A percentile compares a stretch with the other conserved stretches of the same genome.
Evolutionary conservation across 2,113 vertebrate genomes (phyloP).

Genomic region (Pluvialis apricaria): DNA sequence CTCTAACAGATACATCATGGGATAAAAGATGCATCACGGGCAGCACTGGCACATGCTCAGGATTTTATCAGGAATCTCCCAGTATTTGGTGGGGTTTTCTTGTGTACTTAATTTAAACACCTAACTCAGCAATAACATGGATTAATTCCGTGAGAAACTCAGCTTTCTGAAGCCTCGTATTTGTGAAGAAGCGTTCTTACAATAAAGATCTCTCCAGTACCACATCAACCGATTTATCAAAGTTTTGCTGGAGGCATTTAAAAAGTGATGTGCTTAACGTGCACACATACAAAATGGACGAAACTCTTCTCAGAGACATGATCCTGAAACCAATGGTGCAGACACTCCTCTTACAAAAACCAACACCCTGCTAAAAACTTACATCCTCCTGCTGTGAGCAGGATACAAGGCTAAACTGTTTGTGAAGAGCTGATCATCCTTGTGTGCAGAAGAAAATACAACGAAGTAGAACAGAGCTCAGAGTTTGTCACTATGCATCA

Average conservation of each 20-base stretch:
- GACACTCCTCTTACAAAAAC: neutral
- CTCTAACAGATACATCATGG: neutral
- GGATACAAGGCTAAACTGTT: neutral
- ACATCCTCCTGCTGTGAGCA: neutral
- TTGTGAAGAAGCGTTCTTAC: neutral
- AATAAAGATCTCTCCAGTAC: neutral
- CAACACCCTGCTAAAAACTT: neutral
- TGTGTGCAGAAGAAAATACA: neutral
- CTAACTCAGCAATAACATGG: neutral
- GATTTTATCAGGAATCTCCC: neutral
- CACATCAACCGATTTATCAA: fast-evolving
- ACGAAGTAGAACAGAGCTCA: neutral
- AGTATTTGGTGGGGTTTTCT: neutral
- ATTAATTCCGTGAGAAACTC: neutral
- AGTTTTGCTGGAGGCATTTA: neutral
- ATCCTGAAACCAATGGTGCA: neutral
- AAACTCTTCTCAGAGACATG: neutral
- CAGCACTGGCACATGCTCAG: neutral
- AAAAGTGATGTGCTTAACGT: neutral
- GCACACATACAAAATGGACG: neutral
- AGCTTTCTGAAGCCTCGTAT: neutral
- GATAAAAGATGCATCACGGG: neutral
- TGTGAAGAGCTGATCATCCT: neutral
- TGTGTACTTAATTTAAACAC: neutral
- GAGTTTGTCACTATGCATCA: neutral